A percentile compares a stretch with the other conserved stretches of the same genome.
These are phyloP conservation scores for Eurypyga helias DNA, from an alignment of 2,113 vertebrate species.

Conservation along the genomic window DNA sequence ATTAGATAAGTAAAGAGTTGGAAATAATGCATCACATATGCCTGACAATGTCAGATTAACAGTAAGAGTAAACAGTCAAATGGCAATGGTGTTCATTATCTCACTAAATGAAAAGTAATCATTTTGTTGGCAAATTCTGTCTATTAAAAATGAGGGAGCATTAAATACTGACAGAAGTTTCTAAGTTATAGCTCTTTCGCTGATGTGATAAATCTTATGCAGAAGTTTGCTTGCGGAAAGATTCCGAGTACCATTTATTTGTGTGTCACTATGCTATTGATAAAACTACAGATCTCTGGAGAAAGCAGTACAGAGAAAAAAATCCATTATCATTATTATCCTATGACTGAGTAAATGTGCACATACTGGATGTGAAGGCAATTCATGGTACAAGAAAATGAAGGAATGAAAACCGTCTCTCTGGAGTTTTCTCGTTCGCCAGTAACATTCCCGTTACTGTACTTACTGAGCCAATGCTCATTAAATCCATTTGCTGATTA, in stretches of 20 bases:
- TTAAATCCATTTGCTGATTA: conserved; percentile 54
- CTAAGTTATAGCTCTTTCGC: conserved; percentile 32
- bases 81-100: background rate
- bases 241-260: conserved; percentile 62
- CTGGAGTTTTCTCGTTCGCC: conserved; percentile 35
- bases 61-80: conserved; percentile 61
- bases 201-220: conserved; percentile 44
- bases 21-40: conserved; percentile 48
- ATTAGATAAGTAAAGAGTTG: conserved; percentile 39
- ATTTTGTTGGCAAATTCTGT: conserved; percentile 12
- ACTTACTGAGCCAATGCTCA: conserved; percentile 29
- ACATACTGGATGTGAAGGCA: conserved; percentile 31
- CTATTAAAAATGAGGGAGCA: conserved; percentile 38
- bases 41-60: conserved; percentile 64
- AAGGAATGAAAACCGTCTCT: conserved; percentile 12
- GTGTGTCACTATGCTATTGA: conserved; percentile 48
- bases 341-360: conserved; percentile 50
- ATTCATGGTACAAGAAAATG: conserved; percentile 39
- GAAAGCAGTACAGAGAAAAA: conserved; percentile 39
- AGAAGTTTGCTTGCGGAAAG: conserved; percentile 56
- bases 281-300: conserved; percentile 39
- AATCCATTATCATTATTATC: conserved; percentile 42
- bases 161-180: conserved; percentile 48
- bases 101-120: conserved; percentile 28
- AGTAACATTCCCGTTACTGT: background rate